Evolutionary conservation across 2,888 invertebrate genomes (phyloP).

Genomic region (Drosophila diplacantha): DNA sequence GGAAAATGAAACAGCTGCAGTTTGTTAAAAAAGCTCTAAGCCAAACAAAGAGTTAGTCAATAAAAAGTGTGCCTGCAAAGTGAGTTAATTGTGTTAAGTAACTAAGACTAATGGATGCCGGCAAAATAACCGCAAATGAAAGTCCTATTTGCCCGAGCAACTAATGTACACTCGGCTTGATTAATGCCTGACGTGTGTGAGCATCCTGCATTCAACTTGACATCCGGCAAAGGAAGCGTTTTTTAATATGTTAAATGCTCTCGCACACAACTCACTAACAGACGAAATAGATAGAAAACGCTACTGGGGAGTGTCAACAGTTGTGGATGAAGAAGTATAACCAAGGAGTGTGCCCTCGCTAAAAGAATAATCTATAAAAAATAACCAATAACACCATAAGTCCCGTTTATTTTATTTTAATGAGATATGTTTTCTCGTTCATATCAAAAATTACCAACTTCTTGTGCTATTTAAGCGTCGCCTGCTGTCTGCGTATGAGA

Average conservation of each 20-base stretch:
- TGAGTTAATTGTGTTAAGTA: conserved; percentile 24
- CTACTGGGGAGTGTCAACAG: not conserved
- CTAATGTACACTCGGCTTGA: conserved; percentile 37
- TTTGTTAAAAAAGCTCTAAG: conserved; percentile 30
- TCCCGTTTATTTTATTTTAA: not conserved
- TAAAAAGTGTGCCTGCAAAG: conserved; percentile 2
- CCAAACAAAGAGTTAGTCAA: conserved; percentile 15
- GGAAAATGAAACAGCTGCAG: conserved; percentile 9
- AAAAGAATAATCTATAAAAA: not conserved
- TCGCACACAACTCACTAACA: conserved; percentile 35
- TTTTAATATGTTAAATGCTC: conserved; percentile 62
- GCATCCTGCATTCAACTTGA: conserved; percentile 36
- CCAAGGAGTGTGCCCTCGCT: no score
- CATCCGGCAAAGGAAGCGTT: conserved; percentile 38
- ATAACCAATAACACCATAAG: not conserved
- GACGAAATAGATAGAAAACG: conserved; percentile 12
- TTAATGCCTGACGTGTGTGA: conserved; percentile 26
- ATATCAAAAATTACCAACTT: not conserved
- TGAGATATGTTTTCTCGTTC: not conserved
- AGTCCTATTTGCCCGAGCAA: conserved; percentile 17
- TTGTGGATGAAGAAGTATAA: not conserved
- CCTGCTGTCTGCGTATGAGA: not conserved
- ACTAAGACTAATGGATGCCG: conserved; percentile 28
- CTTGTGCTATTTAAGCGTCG: not conserved
- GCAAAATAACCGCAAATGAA: conserved; percentile 29